Percentiles rank a stretch among this genome's conserved stretches.
Conservation (phyloP, 1,140 invertebrate species). For the Danaus plexippus region DNA sequence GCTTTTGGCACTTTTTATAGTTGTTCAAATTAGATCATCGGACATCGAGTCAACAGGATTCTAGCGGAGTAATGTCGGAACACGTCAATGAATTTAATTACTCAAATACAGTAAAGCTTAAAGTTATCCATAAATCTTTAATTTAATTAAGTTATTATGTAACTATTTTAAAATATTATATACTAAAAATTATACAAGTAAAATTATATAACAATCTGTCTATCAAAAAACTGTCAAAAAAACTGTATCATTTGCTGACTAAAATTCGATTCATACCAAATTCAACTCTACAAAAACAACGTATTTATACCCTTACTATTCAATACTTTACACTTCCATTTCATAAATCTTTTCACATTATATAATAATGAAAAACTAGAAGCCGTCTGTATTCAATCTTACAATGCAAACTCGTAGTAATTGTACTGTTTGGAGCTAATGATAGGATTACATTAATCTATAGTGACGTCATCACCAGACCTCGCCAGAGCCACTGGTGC, state of each 20-base stretch:
- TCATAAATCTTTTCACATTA: too few relatives aligned
- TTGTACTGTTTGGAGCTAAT: constrained; percentile 19
- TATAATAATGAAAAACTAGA: too few relatives aligned
- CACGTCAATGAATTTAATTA: background rate
- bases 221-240: too few relatives aligned
- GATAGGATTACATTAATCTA: constrained; percentile 25
- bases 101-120: background rate
- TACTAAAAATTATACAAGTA: too few relatives aligned
- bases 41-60: too few relatives aligned
- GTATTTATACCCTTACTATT: too few relatives aligned
- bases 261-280: constrained; percentile 22
- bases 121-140: constrained; percentile 6
- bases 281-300: constrained; percentile 22
- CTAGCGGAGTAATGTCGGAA: constrained; percentile 7
- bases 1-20: too few relatives aligned
- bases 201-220: too few relatives aligned
- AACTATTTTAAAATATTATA: too few relatives aligned
- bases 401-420: constrained; percentile 11
- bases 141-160: too few relatives aligned
- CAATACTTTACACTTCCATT: too few relatives aligned
- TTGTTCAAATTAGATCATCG: too few relatives aligned
- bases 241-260: constrained; percentile 1
- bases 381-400: background rate
- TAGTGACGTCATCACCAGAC: constrained; percentile 28
- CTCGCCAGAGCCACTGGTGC: constrained; percentile 36